Conservation (phyloP, 2,113 vertebrate species). For the Nothobranchius furzeri region DNA sequence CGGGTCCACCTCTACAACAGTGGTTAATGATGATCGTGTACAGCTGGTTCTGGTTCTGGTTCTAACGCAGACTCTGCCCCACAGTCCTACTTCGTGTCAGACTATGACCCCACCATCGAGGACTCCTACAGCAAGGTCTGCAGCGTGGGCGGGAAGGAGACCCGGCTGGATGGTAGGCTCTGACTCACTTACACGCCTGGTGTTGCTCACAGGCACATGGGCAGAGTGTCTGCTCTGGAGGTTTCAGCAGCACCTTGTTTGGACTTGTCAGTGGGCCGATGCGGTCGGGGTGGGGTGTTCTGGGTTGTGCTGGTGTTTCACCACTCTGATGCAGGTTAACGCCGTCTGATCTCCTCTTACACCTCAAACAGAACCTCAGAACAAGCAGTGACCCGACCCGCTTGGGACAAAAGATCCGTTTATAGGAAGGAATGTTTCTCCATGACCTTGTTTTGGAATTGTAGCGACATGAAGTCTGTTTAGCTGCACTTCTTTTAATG, state of each 20-base stretch:
- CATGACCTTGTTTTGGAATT: too few species aligned
- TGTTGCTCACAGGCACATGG: constrained; percentile 14
- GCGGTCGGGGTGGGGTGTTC: constrained; percentile 7
- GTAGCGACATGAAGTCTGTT: too few species aligned
- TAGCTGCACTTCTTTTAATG: too few species aligned
- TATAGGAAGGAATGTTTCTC: too few species aligned
- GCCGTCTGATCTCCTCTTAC: too few species aligned
- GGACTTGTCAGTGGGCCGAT: constrained; percentile 51
- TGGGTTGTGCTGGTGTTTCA: constrained; percentile 21
- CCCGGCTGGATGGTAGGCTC: constrained; percentile 87
- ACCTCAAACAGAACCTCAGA: too few species aligned
- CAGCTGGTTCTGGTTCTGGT: too few species aligned
- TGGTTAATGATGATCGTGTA: too few species aligned
- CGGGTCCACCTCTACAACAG: too few species aligned
- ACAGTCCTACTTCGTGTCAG: constrained; percentile 92
- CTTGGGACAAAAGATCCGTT: background rate
- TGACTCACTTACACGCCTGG: constrained; percentile 1
- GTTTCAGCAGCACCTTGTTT: constrained; percentile 62
- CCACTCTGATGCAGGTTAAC: background rate
- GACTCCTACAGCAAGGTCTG: constrained; percentile 93
- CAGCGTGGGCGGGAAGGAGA: constrained; percentile 82
- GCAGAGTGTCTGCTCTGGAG: constrained; percentile 34
- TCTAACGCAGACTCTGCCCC: constrained; percentile 22
- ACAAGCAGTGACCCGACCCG: too few species aligned
- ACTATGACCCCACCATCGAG: constrained; percentile 93